These are phyloP conservation scores for Acholoe squamosa DNA, from an alignment of 2,888 invertebrate species.

Conservation along the genomic window DNA sequence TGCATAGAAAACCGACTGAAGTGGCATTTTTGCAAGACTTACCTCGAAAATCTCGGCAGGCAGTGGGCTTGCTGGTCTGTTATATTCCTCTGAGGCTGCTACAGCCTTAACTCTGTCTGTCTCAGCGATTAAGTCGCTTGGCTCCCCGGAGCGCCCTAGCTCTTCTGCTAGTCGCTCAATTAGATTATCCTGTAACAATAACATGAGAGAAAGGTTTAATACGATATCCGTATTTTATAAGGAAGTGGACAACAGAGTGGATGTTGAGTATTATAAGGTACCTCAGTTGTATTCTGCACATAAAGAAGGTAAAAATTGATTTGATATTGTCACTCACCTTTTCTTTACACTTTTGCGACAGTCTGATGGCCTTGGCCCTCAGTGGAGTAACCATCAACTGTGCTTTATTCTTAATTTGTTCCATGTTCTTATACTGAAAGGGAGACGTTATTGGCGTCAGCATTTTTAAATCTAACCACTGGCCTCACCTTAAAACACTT, in stretches of 20 bases:
- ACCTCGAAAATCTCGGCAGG: conserved; percentile 64
- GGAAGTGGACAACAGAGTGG: no score
- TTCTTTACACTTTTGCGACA: conserved; percentile 74
- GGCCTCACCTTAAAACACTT: no score
- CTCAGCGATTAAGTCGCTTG: conserved; percentile 74
- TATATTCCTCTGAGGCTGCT: conserved; percentile 74
- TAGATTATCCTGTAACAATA: conserved; percentile 74
- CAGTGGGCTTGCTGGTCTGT: conserved; percentile 69
- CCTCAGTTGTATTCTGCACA: no score
- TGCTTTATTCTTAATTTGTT: conserved; percentile 73
- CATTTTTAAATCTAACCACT: no score
- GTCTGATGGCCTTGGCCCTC: conserved; percentile 75
- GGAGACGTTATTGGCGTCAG: no score
- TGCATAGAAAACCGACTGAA: no score
- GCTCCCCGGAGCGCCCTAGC: conserved; percentile 72
- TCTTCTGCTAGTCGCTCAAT: conserved; percentile 75
- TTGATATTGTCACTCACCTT: conserved; percentile 51
- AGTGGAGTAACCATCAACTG: conserved; percentile 73
- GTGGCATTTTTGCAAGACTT: no score
- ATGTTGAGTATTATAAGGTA: no score
- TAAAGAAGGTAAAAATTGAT: no score
- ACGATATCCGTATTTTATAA: no score
- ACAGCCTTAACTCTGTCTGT: conserved; percentile 71
- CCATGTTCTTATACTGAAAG: conserved; percentile 74
- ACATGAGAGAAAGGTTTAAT: no score